Conservation (phyloP, 2,888 invertebrate species). For the Ptilodon capucinus region DNA sequence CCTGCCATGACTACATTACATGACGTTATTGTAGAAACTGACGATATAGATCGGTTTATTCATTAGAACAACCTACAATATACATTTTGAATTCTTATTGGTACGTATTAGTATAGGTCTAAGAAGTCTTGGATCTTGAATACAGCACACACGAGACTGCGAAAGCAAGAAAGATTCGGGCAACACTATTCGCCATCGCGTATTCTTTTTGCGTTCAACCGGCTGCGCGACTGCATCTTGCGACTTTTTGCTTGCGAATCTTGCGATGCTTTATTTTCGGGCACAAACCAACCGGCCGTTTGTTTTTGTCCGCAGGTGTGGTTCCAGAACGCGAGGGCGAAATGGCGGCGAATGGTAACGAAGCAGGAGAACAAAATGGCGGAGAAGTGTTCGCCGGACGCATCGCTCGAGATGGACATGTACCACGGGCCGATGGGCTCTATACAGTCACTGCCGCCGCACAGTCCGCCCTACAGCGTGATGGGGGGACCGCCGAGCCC, state of each 20-base stretch:
- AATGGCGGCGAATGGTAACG: constrained; percentile 94
- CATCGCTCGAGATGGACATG: constrained; percentile 85
- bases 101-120: too few species aligned
- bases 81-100: too few species aligned
- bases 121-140: too few species aligned
- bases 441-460: constrained; percentile 85
- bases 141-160: too few species aligned
- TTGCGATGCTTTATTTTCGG: constrained; percentile 47
- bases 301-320: constrained; percentile 89
- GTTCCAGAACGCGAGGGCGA: constrained; percentile 97
- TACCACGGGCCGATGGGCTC: constrained; percentile 86
- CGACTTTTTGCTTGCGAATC: constrained; percentile 47
- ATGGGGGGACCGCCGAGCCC: constrained; percentile 86
- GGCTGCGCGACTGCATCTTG: constrained; percentile 46
- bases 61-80: too few species aligned
- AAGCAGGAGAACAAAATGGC: constrained; percentile 89
- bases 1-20: too few species aligned
- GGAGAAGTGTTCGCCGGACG: constrained; percentile 87
- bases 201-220: constrained; percentile 22
- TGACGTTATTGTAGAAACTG: too few species aligned
- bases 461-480: constrained; percentile 87
- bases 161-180: too few species aligned
- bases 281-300: constrained; percentile 40
- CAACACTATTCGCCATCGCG: constrained; percentile 5
- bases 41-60: too few species aligned